Evolutionary conservation across 2,113 vertebrate genomes (phyloP), one percentile per base, ranked within the genome.

Genomic region (Sphaerodactylus townsendi): DNA sequence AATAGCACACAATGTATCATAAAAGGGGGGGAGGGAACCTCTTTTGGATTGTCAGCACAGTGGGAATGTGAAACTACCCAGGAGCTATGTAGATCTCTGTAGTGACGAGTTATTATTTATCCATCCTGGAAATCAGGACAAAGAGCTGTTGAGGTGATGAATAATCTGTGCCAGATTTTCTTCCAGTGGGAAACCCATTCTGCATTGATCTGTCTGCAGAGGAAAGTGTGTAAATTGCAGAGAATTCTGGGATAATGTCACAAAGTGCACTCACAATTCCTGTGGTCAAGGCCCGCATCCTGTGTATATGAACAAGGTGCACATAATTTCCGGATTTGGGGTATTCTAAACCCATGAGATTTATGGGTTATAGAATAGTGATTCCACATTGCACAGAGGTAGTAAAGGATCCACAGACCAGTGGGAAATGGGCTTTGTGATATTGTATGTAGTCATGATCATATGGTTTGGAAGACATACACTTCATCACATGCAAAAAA

Each of bases 1-100:
- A 66, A 76, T 39, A 85, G 35, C 0, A 0, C 72, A 33, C 75
- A 90, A 86, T 7, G 0, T 86, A 73, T 50, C 4, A 0, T 78
- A 66, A 77, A 70, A 28, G 28, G 48, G 69, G 78, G 70, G 25
- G 28, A 44, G 69, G 78, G 70, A 81, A 30, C 65, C 62, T 81
- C 30, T 1, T 4, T 81, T 75, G 79, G 73, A 74, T 85, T 81
- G 86, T 88, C 85, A 85, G 68, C 1, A 1, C 90, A 81, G 86
- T 90, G 91, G 79, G 90, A 91, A 83, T 81, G 85, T 71, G 62
- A 92, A 70, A 93, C 89, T 85, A 92, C 93, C 70, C 84, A 62
- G 83, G 86, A 91, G 83, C 85, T 85, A 81, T 87, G 76, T 84
- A 74, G 39, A 71, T 86, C 88, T 91, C 85, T 81, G 10, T 86